Evolutionary conservation across 1,140 invertebrate genomes (phyloP), one percentile per base, ranked within the genome.

Genomic region (Saccostrea echinata): DNA sequence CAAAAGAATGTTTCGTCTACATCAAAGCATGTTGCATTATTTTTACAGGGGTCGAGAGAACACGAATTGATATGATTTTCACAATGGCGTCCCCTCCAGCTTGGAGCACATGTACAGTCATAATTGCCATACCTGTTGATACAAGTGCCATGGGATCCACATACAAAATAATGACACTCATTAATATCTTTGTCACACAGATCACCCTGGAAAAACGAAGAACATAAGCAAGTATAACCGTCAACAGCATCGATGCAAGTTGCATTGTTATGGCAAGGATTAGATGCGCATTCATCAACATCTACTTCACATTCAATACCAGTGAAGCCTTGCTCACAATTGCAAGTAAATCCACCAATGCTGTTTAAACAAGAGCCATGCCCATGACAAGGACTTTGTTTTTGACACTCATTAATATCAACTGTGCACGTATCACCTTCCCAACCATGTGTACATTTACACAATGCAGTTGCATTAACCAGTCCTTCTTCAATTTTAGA

Each of bases 301-400:
- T 81, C 30, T 81, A 12, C 18, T 43, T 81, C 80, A 43, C 80
- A 81, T 24, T 81, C 43, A 13, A 8, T 16, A 43, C 80, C 80
- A 11, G 16, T 81, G 33, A 43, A 81, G 12, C 80, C 81, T 12
- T 51, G 18, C 18, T 51, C 35, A 83, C 81, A 83, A 3, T 21
- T n/a, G 52, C 83, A 84, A 0, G 27, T 30, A 33, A 27, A 84
- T 30, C 53, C 53, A 11, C 83, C 83, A 24, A 24, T 53, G 3
- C 11, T 30, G 61, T 84, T 84, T 21, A 21, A 24, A 53, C 83
- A 84, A n/a, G 81, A 96, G 4, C 92, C 43, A 35, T 61, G 27
- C 24, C 53, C n/a, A 12, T 55, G 35, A 35, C 89, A 90, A 11
- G 18, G 12, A 27, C 27, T 84, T 33, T 55, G 3, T 16, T 84